phyloP scores from a whole-genome alignment of 2,888 invertebrate genomes.

The Oscheius sp. region DNA sequence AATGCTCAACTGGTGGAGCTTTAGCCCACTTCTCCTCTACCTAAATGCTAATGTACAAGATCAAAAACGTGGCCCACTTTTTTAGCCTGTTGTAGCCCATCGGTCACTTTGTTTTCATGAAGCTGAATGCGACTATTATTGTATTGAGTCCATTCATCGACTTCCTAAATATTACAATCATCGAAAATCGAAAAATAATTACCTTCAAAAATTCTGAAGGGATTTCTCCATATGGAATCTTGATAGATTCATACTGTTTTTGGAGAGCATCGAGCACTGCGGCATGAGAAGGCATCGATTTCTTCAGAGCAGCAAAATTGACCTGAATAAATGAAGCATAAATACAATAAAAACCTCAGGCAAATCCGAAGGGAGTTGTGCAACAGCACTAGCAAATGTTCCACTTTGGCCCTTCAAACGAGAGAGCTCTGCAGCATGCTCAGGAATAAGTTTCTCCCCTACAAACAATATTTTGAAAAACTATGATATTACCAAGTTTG shows the following conservation, averaged over 20 bases:
- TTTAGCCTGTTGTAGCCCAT: slow-evolving; percentile 67
- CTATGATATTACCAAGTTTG: slow-evolving; percentile 59
- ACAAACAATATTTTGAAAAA: slow-evolving; percentile 3
- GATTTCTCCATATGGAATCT: slow-evolving; percentile 68
- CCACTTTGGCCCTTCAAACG: slow-evolving; percentile 67
- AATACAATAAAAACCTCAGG: slow-evolving; percentile 51
- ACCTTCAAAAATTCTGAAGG: slow-evolving; percentile 60
- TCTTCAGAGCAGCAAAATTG: slow-evolving; percentile 69
- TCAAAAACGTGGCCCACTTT: slow-evolving; percentile 47
- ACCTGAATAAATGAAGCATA: slow-evolving; percentile 38
- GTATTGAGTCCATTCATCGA: slow-evolving; percentile 65
- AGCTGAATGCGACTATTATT: slow-evolving; percentile 66
- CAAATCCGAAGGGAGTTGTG: slow-evolving; percentile 64
- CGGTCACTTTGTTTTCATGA: slow-evolving; percentile 64
- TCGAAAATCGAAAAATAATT: too few relatives aligned
- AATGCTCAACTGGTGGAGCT: slow-evolving; percentile 69
- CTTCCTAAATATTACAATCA: slow-evolving; percentile 42
- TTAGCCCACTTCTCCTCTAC: slow-evolving; percentile 69
- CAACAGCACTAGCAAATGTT: slow-evolving; percentile 60
- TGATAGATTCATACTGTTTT: slow-evolving; percentile 69
- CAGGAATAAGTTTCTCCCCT: slow-evolving; percentile 44
- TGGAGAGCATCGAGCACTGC: slow-evolving; percentile 66
- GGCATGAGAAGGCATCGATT: slow-evolving; percentile 66
- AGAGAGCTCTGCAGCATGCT: slow-evolving; percentile 63
- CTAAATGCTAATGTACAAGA: slow-evolving; percentile 27